Conservation (phyloP, 2,113 vertebrate genomes). For the Micromys minutus region DNA sequence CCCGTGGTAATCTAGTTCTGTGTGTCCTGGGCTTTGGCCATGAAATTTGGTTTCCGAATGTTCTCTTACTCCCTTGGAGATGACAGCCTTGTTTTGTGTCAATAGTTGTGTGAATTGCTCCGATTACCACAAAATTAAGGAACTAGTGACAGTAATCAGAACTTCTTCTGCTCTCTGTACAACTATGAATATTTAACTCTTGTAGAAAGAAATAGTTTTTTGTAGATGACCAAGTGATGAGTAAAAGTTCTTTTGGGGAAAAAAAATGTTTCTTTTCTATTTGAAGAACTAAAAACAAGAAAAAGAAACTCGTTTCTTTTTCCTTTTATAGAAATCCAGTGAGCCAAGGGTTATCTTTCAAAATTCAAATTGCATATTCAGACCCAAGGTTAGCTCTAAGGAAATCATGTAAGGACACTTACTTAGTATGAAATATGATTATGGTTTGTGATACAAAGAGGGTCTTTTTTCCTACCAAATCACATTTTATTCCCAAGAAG, state of each 20-base stretch:
- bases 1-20: not conserved
- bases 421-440: conserved; percentile 34
- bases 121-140: conserved; percentile 38
- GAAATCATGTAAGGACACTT: conserved; percentile 2
- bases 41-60: not conserved
- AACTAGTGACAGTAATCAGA: conserved; percentile 8
- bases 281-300: conserved; percentile 21
- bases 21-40: not conserved
- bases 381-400: not conserved
- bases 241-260: not conserved
- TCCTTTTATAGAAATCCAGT: conserved; percentile 7
- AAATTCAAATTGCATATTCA: conserved; percentile 57
- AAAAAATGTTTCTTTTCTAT: not conserved
- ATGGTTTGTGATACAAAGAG: not conserved
- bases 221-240: not conserved
- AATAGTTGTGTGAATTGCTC: not conserved
- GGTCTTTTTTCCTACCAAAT: conserved; percentile 39
- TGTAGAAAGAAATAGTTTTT: conserved; percentile 49
- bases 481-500: conserved; percentile 49
- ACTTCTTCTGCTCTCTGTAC: conserved; percentile 16
- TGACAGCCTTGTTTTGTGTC: not conserved
- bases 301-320: not conserved
- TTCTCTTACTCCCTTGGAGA: not conserved
- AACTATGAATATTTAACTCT: conserved; percentile 57
- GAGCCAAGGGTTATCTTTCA: conserved; percentile 2